Evolutionary conservation across 1,140 invertebrate genomes (phyloP), one percentile per base, ranked within the genome.

Genomic region (Metaphire vulgaris): DNA sequence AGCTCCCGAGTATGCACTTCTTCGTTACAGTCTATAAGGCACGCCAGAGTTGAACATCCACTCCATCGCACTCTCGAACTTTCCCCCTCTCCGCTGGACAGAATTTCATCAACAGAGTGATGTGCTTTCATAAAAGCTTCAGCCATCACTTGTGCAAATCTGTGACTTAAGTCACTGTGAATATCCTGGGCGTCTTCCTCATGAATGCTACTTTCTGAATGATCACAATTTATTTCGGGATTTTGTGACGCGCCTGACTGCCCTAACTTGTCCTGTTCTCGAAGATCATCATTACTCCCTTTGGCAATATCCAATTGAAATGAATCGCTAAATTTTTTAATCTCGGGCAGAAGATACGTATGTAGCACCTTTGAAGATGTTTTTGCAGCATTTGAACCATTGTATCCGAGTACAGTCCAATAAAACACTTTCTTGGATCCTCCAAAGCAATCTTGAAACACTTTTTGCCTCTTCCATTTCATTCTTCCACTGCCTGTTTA

Each of bases 11-110:
- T n/a, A n/a, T n/a, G n/a, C n/a, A n/a, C n/a, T n/a, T 76, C 69
- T 2, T 79, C 70, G 41, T 78, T 69, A 28, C 69, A 33, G 26
- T 74, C 31, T 32, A 79, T 33, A 41, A 83, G 65, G 26, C 75
- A 76, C 2, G 81, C 83, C 2, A 83, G 33, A 6, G 83, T 83
- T 14, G 85, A 86, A 71, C 83, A 83, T 0, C 85, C 85, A 80
- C 85, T 86, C 85, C 85, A 86, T 34, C 85, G 71, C 0, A 86
- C 83, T 34, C 80, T 80, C 2, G 85, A 86, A 30, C 76, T 79
- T 76, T 86, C 85, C 79, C 84, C 83, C 78, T 82, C 83, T 2
- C 85, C 85, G 81, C 83, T 83, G 0, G 84, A 83, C 72, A 86
- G 76, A n/a, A 84, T 77, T 69, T 81, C 81, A 77, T 86, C 85